Percentiles rank a stretch among this genome's conserved stretches.
phyloP scores from a whole-genome alignment of 2,797 vertebrate genomes.

The Parambassis ranga region DNA sequence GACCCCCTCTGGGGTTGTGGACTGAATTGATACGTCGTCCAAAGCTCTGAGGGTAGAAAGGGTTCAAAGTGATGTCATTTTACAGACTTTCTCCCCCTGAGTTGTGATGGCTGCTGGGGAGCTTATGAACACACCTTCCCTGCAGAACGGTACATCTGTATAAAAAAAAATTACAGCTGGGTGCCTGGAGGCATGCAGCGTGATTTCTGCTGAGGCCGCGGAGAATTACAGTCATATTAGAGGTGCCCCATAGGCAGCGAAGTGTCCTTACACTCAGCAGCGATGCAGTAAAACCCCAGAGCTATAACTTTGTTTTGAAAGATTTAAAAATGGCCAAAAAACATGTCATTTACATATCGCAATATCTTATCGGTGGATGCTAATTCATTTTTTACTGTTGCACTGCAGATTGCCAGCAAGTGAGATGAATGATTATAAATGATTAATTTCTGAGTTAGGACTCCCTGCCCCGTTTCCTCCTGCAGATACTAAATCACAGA shows the following conservation, averaged over 20 bases:
- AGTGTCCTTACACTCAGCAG: conserved; percentile 10
- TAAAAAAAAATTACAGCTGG: conserved; percentile 31
- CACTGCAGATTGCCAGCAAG: conserved; percentile 21
- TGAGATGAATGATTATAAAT: conserved; percentile 56
- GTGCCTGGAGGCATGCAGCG: conserved; percentile 16
- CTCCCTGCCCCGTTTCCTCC: conserved; percentile 35
- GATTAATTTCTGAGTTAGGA: conserved; percentile 58
- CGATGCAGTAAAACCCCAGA: background rate
- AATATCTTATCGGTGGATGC: background rate
- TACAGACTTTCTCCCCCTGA: conserved; percentile 8
- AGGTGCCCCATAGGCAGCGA: conserved; percentile 30
- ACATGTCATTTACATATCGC: conserved; percentile 8
- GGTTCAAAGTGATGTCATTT: conserved; percentile 43
- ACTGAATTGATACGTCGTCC: conserved; percentile 7
- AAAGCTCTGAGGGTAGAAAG: background rate
- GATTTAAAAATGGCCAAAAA: background rate
- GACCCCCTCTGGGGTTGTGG: background rate
- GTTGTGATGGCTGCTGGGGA: background rate
- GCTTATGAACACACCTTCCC: conserved; percentile 16
- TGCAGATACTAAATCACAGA: conserved; percentile 59
- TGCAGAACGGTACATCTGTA: conserved; percentile 19
- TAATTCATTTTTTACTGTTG: conserved; percentile 3
- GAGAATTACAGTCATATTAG: conserved; percentile 50
- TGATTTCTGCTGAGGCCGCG: conserved; percentile 44
- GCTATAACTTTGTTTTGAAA: conserved; percentile 8